phyloP scores from a whole-genome alignment of 2,888 invertebrate genomes.

The Leptinotarsa juncta region DNA sequence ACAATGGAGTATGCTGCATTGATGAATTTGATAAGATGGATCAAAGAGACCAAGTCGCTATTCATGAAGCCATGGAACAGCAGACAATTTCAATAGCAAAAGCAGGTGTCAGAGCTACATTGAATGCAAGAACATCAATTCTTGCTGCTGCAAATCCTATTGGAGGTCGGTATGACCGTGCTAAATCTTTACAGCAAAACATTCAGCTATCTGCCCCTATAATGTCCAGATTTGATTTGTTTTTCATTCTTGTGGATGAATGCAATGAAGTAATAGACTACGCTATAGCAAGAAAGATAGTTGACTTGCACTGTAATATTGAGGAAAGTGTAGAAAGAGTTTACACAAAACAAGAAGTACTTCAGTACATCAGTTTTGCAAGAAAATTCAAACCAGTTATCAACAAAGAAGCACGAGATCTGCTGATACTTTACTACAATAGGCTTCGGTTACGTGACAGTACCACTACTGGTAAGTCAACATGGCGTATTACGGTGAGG shows the following conservation, averaged over 20 bases:
- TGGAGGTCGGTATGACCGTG: conserved; percentile 90
- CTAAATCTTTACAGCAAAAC: conserved; percentile 94
- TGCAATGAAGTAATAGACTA: conserved; percentile 96
- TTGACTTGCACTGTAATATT: conserved; percentile 91
- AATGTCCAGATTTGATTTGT: conserved; percentile 98
- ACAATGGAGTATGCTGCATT: conserved; percentile 98
- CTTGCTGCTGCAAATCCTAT: conserved; percentile 98
- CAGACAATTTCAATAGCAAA: conserved; percentile 99
- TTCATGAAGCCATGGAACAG: conserved; percentile 99
- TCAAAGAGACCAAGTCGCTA: conserved; percentile 93
- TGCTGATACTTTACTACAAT: conserved; percentile 87
- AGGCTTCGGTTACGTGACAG: conserved; percentile 88
- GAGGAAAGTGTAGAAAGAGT: conserved; percentile 82
- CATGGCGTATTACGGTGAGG: conserved; percentile 97
- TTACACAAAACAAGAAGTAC: conserved; percentile 89
- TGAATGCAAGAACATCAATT: conserved; percentile 97
- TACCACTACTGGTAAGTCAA: conserved; percentile 70
- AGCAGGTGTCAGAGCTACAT: conserved; percentile 88
- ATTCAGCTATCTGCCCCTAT: conserved; percentile 94
- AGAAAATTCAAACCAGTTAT: conserved; percentile 93
- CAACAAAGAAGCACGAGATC: conserved; percentile 82
- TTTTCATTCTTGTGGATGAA: conserved; percentile 98
- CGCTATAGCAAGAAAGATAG: conserved; percentile 95
- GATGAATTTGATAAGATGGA: conserved; percentile 99
- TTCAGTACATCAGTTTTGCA: conserved; percentile 96